Base-by-base conservation (phyloP, 2,113 vertebrate genomes). In the Atrichornis clamosus region DNA sequence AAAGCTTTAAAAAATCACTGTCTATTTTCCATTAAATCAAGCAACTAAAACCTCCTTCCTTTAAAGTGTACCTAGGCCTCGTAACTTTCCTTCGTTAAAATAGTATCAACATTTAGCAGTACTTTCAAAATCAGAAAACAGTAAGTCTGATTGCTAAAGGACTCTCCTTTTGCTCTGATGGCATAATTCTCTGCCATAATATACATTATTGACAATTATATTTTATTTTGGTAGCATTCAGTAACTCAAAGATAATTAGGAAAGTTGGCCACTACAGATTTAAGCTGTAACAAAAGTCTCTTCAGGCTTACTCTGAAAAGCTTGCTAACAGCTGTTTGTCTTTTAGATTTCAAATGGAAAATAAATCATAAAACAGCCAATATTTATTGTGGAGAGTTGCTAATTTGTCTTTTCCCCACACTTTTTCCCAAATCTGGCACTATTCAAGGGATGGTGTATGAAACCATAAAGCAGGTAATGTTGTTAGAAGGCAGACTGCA, bases 221-320 rank as follows among this genome's bases (percentile, higher is more conserved):
- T 77, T 79, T 96, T 92, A 68, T 86, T 41, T 41, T 27, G 53
- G 20, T 90, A 59, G 7, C 82, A 69, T 64, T 95, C 65, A 89
- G 20, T 67, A 84, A 78, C 47, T 89, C 87, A 79, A 55, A 94
- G 28, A 82, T 6, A 1, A 86, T 53, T 84, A 59, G 30, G 15
- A 68, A 72, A 87, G 30, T 35, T 88, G 81, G 32, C 84, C 23
- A 46, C 24, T 62, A 86, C 35, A 37, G 53, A 93, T 87, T 89
- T 81, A 86, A 96, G 70, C 56, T 52, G 39, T 42, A 92, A 92
- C 47, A 90, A 76, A 91, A 91, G 84, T 70, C 33, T 84, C 74
- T 88, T 89, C 9, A 12, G 56, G 56, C 24, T 87, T 84, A 52
- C 3, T 39, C 47, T 56, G 89, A 70, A 97, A 91, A 86, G 53